These are phyloP conservation scores for Synaphobranchus kaupii DNA, from an alignment of 2,797 vertebrate genomes.

Conservation along the genomic window DNA sequence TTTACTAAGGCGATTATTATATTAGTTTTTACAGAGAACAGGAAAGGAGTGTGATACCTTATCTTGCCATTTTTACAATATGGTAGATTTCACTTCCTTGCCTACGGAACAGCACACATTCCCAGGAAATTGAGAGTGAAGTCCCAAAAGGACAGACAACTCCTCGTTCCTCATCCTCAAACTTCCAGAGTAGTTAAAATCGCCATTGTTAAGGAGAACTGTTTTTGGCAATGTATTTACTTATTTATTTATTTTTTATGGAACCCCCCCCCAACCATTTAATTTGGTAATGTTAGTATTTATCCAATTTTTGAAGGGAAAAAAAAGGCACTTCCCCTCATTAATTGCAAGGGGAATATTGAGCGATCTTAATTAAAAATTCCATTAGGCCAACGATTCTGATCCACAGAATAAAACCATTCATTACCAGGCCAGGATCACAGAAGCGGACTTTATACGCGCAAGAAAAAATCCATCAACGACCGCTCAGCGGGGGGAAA, in stretches of 20 bases:
- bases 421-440: conserved; percentile 54
- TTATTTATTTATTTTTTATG: background rate
- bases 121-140: background rate
- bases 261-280: background rate
- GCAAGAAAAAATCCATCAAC: conserved; percentile 36
- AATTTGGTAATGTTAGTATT: conserved; percentile 7
- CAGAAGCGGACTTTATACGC: conserved; percentile 47
- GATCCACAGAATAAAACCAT: conserved; percentile 48
- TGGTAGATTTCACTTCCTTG: background rate
- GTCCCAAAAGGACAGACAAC: background rate
- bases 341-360: conserved; percentile 25
- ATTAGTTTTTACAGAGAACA: background rate
- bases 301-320: background rate
- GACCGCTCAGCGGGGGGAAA: conserved; percentile 33
- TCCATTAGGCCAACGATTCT: conserved; percentile 31
- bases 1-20: background rate
- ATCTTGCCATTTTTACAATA: background rate
- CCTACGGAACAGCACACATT: background rate
- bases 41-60: background rate
- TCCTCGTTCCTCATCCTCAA: background rate
- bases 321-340: conserved; percentile 12
- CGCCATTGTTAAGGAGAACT: background rate
- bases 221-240: background rate
- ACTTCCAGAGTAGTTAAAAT: background rate
- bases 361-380: conserved; percentile 36